Percentiles rank a stretch among this genome's conserved stretches.
These are phyloP conservation scores for Chaetoderma sp. DNA, from an alignment of 2,888 invertebrate genomes.

Conservation along the genomic window DNA sequence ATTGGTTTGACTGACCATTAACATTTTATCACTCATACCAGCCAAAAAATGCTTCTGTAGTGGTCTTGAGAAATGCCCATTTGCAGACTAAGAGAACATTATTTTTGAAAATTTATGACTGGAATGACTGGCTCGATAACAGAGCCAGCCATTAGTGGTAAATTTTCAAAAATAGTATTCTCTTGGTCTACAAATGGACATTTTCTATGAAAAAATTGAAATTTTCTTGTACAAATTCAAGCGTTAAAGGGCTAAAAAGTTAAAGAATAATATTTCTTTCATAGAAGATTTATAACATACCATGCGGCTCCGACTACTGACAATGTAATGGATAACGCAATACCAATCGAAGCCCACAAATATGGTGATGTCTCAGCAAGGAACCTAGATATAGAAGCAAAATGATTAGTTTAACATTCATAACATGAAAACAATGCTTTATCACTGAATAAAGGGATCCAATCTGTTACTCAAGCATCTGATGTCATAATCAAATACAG, in stretches of 20 bases:
- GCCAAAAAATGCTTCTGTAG: too few relatives aligned
- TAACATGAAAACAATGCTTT: neutral
- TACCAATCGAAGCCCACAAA: conserved; percentile 96
- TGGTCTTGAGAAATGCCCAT: too few relatives aligned
- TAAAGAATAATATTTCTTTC: neutral
- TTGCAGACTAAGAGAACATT: too few relatives aligned
- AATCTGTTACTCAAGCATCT: too few relatives aligned
- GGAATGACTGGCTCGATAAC: too few relatives aligned
- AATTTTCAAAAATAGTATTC: too few relatives aligned
- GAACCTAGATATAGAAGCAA: conserved; percentile 76
- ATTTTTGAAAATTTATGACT: too few relatives aligned
- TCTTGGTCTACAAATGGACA: too few relatives aligned
- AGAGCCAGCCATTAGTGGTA: too few relatives aligned
- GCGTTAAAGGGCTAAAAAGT: neutral
- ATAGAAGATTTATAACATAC: conserved; percentile 75
- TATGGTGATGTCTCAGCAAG: conserved; percentile 90
- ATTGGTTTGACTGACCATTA: too few relatives aligned
- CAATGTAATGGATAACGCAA: conserved; percentile 91
- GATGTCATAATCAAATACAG: too few relatives aligned
- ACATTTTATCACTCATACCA: too few relatives aligned
- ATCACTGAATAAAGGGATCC: neutral
- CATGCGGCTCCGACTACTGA: conserved; percentile 98
- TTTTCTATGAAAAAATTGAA: neutral
- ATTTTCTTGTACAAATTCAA: neutral
- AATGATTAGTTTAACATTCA: neutral